phyloP scores from a whole-genome alignment of 2,113 vertebrate genomes.

The Isichthys henryi region DNA sequence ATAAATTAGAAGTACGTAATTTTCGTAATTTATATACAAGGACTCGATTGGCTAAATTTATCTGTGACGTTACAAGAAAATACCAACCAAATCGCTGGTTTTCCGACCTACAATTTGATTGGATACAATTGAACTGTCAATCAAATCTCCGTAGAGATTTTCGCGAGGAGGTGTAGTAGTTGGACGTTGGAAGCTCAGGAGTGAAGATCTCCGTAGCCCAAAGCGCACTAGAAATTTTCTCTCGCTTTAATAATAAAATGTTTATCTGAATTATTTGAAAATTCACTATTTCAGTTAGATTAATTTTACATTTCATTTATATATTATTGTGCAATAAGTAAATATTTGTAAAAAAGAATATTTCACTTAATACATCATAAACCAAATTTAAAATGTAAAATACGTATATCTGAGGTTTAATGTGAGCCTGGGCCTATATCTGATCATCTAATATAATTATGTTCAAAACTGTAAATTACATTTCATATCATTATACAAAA shows the following conservation, averaged over 20 bases:
- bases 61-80: not conserved
- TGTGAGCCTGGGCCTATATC: not conserved
- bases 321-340: not conserved
- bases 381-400: not conserved
- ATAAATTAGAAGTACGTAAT: not conserved
- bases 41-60: conserved; percentile 37
- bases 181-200: conserved; percentile 43
- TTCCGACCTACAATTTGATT: conserved; percentile 36
- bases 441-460: not conserved
- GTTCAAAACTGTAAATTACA: not conserved
- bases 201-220: conserved; percentile 44
- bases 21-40: not conserved
- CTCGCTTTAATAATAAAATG: not conserved
- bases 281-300: not conserved
- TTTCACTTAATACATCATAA: not conserved
- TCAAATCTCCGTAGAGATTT: conserved; percentile 40
- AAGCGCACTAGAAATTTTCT: not conserved
- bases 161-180: conserved; percentile 38
- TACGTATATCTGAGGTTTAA: not conserved
- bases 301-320: not conserved
- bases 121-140: conserved; percentile 48
- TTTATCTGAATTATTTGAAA: not conserved
- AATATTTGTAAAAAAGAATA: not conserved
- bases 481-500: not conserved
- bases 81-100: conserved; percentile 35